Percentiles rank a stretch among this genome's conserved stretches.
Conservation (phyloP, 2,888 invertebrate genomes). For the Cheilosia impressa region DNA sequence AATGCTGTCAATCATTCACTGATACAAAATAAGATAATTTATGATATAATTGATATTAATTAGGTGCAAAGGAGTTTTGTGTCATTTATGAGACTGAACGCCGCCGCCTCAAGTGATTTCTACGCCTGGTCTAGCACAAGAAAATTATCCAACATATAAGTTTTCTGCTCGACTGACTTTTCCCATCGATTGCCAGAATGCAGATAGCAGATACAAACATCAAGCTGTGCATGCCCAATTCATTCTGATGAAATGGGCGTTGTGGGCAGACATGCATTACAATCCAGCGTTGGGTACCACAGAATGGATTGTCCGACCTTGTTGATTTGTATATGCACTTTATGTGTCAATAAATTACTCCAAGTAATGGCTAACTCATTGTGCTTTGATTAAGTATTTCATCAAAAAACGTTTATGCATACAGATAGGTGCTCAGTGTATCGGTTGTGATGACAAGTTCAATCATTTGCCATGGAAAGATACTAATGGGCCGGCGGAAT, state of each 20-base stretch:
- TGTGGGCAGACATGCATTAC: slow-evolving; percentile 40
- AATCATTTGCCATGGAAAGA: slow-evolving; percentile 43
- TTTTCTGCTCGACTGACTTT: slow-evolving; percentile 49
- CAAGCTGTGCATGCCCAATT: slow-evolving; percentile 42
- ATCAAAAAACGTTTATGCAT: slow-evolving; percentile 51
- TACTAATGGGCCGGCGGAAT: slow-evolving; percentile 21
- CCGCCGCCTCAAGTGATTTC: slow-evolving; percentile 7
- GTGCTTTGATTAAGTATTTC: slow-evolving; percentile 64
- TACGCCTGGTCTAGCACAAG: neutral
- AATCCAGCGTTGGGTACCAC: slow-evolving; percentile 19
- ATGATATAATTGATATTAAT: slow-evolving; percentile 21
- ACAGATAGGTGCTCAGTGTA: slow-evolving; percentile 24
- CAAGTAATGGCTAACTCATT: slow-evolving; percentile 30
- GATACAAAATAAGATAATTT: neutral
- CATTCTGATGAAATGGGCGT: slow-evolving; percentile 58
- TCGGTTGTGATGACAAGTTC: slow-evolving; percentile 56
- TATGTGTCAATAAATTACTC: slow-evolving; percentile 62
- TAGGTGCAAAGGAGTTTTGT: slow-evolving; percentile 4
- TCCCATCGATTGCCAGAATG: slow-evolving; percentile 34
- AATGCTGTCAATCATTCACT: neutral
- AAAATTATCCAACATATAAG: neutral
- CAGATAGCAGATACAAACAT: slow-evolving; percentile 29
- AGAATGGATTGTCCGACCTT: slow-evolving; percentile 45
- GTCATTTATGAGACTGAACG: slow-evolving; percentile 21
- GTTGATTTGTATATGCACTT: slow-evolving; percentile 28